phyloP scores from a whole-genome alignment of 2,113 vertebrate genomes.

The Tyto alba region DNA sequence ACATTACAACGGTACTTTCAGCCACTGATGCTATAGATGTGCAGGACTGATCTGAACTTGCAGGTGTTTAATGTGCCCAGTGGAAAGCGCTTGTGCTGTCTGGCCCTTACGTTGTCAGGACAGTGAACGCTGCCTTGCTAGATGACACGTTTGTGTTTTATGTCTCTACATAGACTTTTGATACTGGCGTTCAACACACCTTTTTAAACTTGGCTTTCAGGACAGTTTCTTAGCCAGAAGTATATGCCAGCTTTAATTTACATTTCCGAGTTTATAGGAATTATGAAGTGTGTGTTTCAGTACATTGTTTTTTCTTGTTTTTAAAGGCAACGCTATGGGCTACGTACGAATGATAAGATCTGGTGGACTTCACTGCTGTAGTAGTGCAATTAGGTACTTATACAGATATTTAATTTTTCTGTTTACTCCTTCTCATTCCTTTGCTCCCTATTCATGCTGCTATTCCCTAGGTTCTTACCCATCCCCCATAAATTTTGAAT shows the following conservation, averaged over 20 bases:
- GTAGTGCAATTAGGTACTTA: conserved; percentile 93
- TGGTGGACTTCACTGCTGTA: conserved; percentile 96
- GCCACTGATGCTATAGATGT: neutral
- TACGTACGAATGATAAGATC: conserved; percentile 98
- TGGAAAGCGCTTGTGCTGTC: neutral
- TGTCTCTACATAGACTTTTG: neutral
- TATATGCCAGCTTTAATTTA: neutral
- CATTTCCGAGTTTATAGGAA: neutral
- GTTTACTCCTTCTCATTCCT: neutral
- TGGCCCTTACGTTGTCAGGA: neutral
- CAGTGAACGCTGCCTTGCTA: neutral
- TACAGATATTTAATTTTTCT: neutral
- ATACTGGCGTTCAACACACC: neutral
- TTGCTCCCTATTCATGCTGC: neutral
- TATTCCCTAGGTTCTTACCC: neutral
- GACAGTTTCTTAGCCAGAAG: neutral
- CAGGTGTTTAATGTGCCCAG: neutral
- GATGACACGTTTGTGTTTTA: neutral
- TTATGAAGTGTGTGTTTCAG: neutral
- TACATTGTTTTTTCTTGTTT: neutral
- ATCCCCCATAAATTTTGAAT: neutral
- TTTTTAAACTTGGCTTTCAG: neutral
- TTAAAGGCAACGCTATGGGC: conserved; percentile 95
- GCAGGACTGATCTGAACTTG: neutral
- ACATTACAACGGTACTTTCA: neutral